Evolutionary conservation across 2,888 invertebrate species (phyloP).

Genomic region (Ophion obscuratus): DNA sequence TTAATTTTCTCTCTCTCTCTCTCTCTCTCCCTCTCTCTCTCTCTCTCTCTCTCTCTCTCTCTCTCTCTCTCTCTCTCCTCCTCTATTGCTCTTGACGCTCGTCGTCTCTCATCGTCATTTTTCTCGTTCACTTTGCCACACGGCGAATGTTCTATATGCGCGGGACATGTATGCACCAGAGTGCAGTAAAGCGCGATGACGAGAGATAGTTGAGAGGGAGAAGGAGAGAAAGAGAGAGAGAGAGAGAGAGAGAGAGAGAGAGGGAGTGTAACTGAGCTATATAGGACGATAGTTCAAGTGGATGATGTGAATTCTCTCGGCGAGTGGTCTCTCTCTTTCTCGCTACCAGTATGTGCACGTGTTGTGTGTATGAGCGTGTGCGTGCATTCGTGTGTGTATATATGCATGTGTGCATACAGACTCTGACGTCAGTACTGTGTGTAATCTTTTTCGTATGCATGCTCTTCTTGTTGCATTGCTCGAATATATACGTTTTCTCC

Average conservation of each 20-base stretch:
- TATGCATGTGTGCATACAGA: no score
- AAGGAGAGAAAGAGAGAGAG: conserved; percentile 2
- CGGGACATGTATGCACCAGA: background rate
- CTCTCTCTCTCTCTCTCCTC: background rate
- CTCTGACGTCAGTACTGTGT: no score
- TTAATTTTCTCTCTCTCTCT: no score
- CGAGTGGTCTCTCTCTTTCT: conserved; percentile 46
- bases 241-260: no score
- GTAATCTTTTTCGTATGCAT: no score
- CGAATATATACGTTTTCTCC: no score
- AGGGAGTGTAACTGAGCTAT: no score
- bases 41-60: background rate
- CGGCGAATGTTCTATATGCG: conserved; percentile 2
- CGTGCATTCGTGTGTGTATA: no score
- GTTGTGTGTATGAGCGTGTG: conserved; percentile 6
- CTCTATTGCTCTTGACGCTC: conserved; percentile 12
- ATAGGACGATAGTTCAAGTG: conserved; percentile 42
- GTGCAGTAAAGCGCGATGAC: conserved; percentile 8
- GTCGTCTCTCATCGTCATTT: conserved; percentile 21
- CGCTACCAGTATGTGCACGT: conserved; percentile 19
- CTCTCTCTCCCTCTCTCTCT: background rate
- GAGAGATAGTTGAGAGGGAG: conserved; percentile 14
- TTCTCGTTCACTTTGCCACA: conserved; percentile 36
- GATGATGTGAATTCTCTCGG: conserved; percentile 58
- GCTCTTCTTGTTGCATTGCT: no score